Conservation (phyloP, 2,797 vertebrate species). For the Sarcophilus harrisii region DNA sequence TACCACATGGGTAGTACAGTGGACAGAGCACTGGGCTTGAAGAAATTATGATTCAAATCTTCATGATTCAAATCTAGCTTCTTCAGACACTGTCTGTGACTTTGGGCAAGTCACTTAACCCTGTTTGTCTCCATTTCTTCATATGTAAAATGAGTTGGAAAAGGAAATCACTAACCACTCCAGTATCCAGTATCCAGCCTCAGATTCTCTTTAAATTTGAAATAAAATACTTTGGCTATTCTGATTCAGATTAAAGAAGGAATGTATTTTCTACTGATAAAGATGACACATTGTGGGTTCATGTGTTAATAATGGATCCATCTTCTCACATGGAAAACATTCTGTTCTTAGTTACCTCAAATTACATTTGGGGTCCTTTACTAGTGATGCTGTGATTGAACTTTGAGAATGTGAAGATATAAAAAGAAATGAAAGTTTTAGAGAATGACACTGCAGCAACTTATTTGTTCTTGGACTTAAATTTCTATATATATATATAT, state of each 20-base stretch:
- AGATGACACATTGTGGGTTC: not conserved
- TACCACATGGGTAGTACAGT: not conserved
- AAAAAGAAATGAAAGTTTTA: not conserved
- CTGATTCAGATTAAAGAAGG: not conserved
- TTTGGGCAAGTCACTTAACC: not conserved
- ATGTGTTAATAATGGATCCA: not conserved
- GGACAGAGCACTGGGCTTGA: not conserved
- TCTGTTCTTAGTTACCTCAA: slow-evolving; percentile 32
- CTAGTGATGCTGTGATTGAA: not conserved
- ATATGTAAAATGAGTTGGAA: not conserved
- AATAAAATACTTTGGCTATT: not conserved
- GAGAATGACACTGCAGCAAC: not conserved
- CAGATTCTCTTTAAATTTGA: not conserved
- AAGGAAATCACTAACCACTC: not conserved
- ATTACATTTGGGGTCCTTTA: not conserved
- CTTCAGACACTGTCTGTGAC: not conserved
- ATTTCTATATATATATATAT: not conserved
- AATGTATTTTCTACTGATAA: not conserved
- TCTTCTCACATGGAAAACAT: not conserved
- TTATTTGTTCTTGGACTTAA: not conserved
- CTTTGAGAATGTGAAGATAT: not conserved
- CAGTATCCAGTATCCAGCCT: too few relatives aligned
- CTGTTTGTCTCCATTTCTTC: not conserved
- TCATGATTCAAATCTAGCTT: not conserved
- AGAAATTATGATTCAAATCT: too few relatives aligned